Conservation (phyloP, 2,888 invertebrate species). For the Cantharis rustica region DNA sequence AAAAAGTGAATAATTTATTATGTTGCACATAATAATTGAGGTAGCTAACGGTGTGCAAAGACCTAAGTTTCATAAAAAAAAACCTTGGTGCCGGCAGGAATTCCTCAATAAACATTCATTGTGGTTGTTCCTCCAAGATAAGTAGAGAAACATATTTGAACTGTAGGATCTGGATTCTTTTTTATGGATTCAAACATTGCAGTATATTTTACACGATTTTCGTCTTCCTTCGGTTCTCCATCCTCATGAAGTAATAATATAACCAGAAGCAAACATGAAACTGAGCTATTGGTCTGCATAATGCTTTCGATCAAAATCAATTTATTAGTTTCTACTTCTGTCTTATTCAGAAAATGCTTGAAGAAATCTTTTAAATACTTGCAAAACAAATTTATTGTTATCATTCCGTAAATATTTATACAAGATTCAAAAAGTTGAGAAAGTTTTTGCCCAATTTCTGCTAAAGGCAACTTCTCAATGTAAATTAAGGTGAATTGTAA, state of each 20-base stretch:
- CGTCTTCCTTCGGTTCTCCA: background rate
- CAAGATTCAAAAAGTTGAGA: background rate
- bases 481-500: slow-evolving; percentile 11
- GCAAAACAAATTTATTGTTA: background rate
- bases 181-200: slow-evolving; percentile 2
- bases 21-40: background rate
- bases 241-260: slow-evolving; percentile 11
- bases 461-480: background rate
- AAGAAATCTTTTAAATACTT: background rate
- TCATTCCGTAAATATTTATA: background rate
- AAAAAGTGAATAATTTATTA: too few species aligned
- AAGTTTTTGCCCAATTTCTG: background rate
- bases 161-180: background rate
- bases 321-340: background rate
- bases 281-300: background rate
- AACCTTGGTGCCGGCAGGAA: background rate
- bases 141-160: slow-evolving; percentile 8
- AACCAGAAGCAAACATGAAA: slow-evolving; percentile 3
- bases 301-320: slow-evolving; percentile 2
- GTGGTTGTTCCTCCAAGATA: slow-evolving; percentile 2
- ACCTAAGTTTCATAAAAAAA: too few species aligned
- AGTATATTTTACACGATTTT: background rate
- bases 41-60: background rate
- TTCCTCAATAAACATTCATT: background rate
- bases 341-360: background rate